A percentile compares a stretch with the other conserved stretches of the same genome.
Conservation (phyloP, 1,140 invertebrate species). For the Calephelis virginiensis region DNA sequence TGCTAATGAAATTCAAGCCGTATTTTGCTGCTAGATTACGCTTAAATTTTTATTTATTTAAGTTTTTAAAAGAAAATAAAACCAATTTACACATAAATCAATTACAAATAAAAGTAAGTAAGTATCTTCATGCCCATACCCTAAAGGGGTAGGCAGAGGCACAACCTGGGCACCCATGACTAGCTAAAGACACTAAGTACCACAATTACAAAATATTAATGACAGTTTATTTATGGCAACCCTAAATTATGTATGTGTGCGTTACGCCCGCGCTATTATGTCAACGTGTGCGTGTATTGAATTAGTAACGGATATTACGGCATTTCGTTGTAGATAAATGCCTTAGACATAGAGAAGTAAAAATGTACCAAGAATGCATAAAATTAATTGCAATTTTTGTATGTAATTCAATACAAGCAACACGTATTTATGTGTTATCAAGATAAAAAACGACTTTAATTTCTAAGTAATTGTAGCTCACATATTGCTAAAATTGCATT, state of each 20-base stretch:
- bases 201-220: too few relatives aligned
- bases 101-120: too few relatives aligned
- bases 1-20: too few relatives aligned
- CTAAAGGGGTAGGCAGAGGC: too few relatives aligned
- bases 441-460: neutral
- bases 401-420: neutral
- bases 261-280: constrained; percentile 31
- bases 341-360: constrained; percentile 40
- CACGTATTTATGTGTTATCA: neutral
- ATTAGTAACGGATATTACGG: constrained; percentile 76
- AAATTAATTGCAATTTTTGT: constrained; percentile 5
- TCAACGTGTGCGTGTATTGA: constrained; percentile 54
- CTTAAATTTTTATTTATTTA: too few relatives aligned
- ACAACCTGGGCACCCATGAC: too few relatives aligned
- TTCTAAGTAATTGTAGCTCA: neutral
- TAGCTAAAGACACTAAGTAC: too few relatives aligned
- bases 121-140: too few relatives aligned
- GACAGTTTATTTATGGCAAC: constrained; percentile 12
- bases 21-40: too few relatives aligned
- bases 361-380: constrained; percentile 17
- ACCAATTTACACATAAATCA: too few relatives aligned
- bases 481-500: too few relatives aligned
- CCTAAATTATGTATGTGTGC: constrained; percentile 43
- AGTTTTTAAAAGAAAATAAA: too few relatives aligned
- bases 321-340: constrained; percentile 66